These are phyloP conservation scores for Smithornis capensis DNA, from an alignment of 2,113 vertebrate species.

Conservation along the genomic window DNA sequence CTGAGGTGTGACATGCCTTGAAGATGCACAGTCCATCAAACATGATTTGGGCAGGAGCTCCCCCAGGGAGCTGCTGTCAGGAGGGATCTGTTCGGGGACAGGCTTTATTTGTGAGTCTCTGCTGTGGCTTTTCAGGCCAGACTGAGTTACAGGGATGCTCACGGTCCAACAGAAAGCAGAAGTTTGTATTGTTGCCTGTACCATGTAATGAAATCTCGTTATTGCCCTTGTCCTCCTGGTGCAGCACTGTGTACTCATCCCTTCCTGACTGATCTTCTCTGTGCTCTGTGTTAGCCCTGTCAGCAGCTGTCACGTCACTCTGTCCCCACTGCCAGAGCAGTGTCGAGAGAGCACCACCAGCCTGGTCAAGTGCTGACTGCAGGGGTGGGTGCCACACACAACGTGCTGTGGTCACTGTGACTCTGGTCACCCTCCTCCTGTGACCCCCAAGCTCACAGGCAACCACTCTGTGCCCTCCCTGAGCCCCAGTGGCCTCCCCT, in stretches of 20 bases:
- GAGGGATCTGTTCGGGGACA: background rate
- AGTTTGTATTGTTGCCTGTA: background rate
- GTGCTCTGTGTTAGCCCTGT: background rate
- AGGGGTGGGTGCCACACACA: background rate
- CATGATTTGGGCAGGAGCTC: background rate
- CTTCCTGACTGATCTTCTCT: background rate
- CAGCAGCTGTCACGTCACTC: background rate
- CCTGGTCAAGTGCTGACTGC: background rate
- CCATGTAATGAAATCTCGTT: background rate
- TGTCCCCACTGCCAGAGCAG: background rate
- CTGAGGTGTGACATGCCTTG: constrained; percentile 13
- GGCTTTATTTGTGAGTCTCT: background rate
- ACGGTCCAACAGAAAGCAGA: background rate
- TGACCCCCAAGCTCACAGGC: background rate
- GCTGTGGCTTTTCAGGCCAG: background rate
- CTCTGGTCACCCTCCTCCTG: background rate
- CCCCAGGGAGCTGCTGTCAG: background rate
- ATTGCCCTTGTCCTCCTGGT: background rate
- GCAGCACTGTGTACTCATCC: background rate
- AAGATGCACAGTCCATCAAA: background rate
- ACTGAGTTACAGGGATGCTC: background rate
- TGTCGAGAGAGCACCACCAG: background rate
- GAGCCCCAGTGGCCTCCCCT: background rate
- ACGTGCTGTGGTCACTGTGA: background rate
- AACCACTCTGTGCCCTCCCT: background rate